Conservation (phyloP, 2,113 vertebrate genomes). For the Salminus brasiliensis region DNA sequence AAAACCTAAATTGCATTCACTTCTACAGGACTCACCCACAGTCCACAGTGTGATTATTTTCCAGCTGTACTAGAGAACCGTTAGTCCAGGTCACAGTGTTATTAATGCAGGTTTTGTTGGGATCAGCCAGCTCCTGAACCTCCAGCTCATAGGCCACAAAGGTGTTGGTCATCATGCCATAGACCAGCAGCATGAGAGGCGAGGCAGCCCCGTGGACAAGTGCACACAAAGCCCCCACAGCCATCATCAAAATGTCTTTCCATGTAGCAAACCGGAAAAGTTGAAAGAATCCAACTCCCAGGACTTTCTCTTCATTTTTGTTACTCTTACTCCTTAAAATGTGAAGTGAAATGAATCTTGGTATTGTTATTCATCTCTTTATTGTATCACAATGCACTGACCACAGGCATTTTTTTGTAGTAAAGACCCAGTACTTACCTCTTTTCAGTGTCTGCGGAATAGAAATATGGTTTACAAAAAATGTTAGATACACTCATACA, state of each 20-base stretch:
- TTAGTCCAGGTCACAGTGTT: constrained; percentile 72
- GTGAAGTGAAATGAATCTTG: neutral
- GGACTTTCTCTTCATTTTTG: constrained; percentile 62
- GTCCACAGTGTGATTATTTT: constrained; percentile 61
- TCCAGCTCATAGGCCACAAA: constrained; percentile 76
- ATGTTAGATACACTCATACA: neutral
- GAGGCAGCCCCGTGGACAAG: constrained; percentile 70
- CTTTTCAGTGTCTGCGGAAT: constrained; percentile 15
- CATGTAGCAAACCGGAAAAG: constrained; percentile 77
- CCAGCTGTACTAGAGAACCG: constrained; percentile 64
- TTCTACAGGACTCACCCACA: constrained; percentile 71
- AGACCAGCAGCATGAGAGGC: constrained; percentile 78
- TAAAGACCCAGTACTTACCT: constrained; percentile 10
- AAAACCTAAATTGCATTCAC: neutral
- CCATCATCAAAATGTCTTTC: constrained; percentile 72
- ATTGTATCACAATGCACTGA: neutral
- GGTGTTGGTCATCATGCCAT: constrained; percentile 74
- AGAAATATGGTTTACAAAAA: neutral
- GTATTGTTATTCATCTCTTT: neutral
- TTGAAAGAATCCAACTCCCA: constrained; percentile 75
- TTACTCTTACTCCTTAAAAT: constrained; percentile 46
- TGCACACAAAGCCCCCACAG: constrained; percentile 72
- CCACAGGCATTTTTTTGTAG: neutral
- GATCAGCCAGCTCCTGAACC: constrained; percentile 65
- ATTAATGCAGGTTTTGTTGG: constrained; percentile 71